These are phyloP conservation scores for Bombus impatiens DNA, from an alignment of 1,140 invertebrate species.

Conservation along the genomic window DNA sequence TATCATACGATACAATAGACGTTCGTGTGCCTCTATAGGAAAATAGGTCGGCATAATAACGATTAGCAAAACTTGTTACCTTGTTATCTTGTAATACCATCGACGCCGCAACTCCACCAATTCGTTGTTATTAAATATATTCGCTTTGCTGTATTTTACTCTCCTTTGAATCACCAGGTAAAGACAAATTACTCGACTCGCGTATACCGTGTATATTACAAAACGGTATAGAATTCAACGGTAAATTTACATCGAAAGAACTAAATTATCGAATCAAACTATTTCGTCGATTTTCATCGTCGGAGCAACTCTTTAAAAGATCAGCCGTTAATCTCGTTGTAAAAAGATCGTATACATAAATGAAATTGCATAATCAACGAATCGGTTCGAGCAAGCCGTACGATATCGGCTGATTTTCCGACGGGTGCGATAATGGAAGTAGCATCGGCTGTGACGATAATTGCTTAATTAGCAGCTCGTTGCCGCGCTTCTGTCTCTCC, in stretches of 20 bases:
- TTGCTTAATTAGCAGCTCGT: conserved; percentile 63
- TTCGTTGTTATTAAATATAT: neutral
- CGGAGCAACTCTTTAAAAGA: no score
- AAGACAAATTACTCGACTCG: neutral
- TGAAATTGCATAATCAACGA: neutral
- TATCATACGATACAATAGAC: neutral
- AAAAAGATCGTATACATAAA: neutral
- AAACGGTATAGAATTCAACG: no score
- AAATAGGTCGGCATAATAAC: neutral
- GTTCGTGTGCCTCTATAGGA: neutral
- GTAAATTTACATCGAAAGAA: no score
- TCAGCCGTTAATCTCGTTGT: neutral
- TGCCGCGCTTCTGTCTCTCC: conserved; percentile 36
- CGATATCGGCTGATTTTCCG: neutral
- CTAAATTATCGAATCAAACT: no score
- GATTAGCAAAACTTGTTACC: neutral
- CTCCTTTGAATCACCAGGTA: rapidly evolving
- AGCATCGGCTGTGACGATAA: conserved; percentile 33
- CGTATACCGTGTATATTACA: no score
- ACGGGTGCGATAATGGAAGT: neutral
- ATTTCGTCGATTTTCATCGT: no score
- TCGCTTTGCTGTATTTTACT: neutral
- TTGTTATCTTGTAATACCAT: neutral
- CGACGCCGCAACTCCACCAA: neutral
- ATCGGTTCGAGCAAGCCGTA: neutral